Conservation (phyloP, 2,113 vertebrate genomes). For the Nothocercus nigrocapillus region DNA sequence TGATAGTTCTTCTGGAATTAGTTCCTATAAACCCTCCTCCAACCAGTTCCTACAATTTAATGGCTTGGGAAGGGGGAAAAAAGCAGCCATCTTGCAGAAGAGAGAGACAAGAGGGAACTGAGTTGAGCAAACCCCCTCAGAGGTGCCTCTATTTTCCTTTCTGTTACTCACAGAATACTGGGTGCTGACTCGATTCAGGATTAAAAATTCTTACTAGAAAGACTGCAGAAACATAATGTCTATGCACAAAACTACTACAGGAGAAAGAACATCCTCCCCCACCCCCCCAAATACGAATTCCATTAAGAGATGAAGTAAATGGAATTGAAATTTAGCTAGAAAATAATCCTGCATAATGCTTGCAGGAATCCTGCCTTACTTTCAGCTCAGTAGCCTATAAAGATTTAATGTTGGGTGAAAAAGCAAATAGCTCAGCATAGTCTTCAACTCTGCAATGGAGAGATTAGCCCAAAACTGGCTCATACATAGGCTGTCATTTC, state of each 20-base stretch:
- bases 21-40: background rate
- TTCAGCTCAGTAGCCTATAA: constrained; percentile 10
- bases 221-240: background rate
- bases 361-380: constrained; percentile 17
- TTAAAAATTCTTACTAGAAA: background rate
- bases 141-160: background rate
- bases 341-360: constrained; percentile 11
- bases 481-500: constrained; percentile 12
- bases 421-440: constrained; percentile 30
- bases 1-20: background rate
- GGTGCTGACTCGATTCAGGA: background rate
- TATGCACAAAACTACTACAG: background rate
- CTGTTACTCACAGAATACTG: background rate
- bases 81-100: background rate
- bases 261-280: background rate
- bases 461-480: constrained; percentile 49
- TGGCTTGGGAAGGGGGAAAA: background rate
- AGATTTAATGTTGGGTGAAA: constrained; percentile 19
- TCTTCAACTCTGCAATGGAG: background rate
- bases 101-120: background rate
- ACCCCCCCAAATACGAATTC: background rate
- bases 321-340: constrained; percentile 7
- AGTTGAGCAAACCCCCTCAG: background rate
- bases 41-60: background rate
- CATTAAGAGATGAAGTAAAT: background rate